Evolutionary conservation across 2,888 invertebrate genomes (phyloP).

Genomic region (Mesorhabditis belari): DNA sequence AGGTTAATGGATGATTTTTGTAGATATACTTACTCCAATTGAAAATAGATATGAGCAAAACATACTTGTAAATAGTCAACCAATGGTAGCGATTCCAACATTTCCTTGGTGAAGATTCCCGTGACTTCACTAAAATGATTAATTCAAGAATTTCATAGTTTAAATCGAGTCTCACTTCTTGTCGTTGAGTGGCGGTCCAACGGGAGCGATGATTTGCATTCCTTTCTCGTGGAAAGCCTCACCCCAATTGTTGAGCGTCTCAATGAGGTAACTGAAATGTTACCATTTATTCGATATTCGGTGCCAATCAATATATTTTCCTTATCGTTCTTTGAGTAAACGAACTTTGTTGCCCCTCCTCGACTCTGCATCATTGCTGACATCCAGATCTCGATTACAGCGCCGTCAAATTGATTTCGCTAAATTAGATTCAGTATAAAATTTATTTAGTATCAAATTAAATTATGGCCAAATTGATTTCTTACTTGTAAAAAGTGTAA

Average conservation of each 20-base stretch:
- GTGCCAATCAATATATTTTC: neutral
- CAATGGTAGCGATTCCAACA: slow-evolving; percentile 18
- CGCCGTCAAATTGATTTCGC: slow-evolving; percentile 77
- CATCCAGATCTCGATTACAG: slow-evolving; percentile 82
- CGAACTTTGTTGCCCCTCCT: slow-evolving; percentile 58
- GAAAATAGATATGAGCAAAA: neutral
- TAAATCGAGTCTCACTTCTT: slow-evolving; percentile 4
- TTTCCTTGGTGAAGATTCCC: slow-evolving; percentile 16
- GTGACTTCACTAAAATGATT: slow-evolving; percentile 16
- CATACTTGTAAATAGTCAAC: slow-evolving; percentile 36
- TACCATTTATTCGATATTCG: neutral
- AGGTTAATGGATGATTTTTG: neutral
- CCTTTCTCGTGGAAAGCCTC: slow-evolving; percentile 19
- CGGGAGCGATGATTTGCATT: slow-evolving; percentile 27
- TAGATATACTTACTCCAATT: neutral
- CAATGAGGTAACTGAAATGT: slow-evolving; percentile 8
- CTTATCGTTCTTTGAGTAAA: neutral
- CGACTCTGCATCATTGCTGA: slow-evolving; percentile 57
- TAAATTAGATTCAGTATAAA: slow-evolving; percentile 59
- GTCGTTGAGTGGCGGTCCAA: slow-evolving; percentile 21
- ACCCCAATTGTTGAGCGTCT: slow-evolving; percentile 23
- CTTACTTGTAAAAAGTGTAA: slow-evolving; percentile 4
- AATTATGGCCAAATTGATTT: neutral
- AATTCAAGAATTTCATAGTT: slow-evolving; percentile 2
- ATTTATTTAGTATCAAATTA: neutral